Percentiles rank a stretch among this genome's conserved stretches.
Conservation (phyloP, 23 tunicate species). For the Ascidia mentula region DNA sequence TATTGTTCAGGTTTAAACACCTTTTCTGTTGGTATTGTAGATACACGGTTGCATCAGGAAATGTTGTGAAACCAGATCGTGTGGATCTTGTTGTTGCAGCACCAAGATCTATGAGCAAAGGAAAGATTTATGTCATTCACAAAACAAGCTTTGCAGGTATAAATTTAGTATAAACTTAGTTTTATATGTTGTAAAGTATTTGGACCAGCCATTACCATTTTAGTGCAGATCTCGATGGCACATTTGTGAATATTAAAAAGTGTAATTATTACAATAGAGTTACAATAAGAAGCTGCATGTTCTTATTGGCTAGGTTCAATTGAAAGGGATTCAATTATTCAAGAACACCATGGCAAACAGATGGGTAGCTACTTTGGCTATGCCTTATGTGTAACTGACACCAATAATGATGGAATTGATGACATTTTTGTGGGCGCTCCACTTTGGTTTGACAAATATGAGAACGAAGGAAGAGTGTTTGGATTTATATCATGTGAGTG, state of each 20-base stretch:
- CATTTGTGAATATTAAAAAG: no score
- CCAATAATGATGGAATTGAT: conserved; percentile 64
- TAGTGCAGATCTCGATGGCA: no score
- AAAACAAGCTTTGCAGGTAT: conserved; percentile 15
- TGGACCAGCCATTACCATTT: no score
- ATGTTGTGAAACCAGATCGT: neutral
- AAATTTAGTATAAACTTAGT: no score
- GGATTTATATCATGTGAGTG: conserved; percentile 44
- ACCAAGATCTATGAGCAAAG: conserved; percentile 41
- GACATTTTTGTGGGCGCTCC: conserved; percentile 71
- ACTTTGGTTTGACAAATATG: conserved; percentile 39
- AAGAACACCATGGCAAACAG: conserved; percentile 16
- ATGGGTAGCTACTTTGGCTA: conserved; percentile 73
- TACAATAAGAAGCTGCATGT: no score
- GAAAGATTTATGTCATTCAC: conserved; percentile 38
- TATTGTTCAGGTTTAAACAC: no score
- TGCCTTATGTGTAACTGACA: conserved; percentile 42
- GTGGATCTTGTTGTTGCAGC: conserved; percentile 50
- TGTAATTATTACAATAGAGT: no score
- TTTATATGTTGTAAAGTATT: no score
- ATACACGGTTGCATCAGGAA: conserved; percentile 28
- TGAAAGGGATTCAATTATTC: neutral
- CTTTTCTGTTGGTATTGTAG: no score
- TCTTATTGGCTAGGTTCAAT: neutral
- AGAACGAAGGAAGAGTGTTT: conserved; percentile 60